A percentile compares a stretch with the other conserved stretches of the same genome.
These are phyloP conservation scores for Temnothorax longispinosus DNA, from an alignment of 1,140 invertebrate genomes.

Conservation along the genomic window DNA sequence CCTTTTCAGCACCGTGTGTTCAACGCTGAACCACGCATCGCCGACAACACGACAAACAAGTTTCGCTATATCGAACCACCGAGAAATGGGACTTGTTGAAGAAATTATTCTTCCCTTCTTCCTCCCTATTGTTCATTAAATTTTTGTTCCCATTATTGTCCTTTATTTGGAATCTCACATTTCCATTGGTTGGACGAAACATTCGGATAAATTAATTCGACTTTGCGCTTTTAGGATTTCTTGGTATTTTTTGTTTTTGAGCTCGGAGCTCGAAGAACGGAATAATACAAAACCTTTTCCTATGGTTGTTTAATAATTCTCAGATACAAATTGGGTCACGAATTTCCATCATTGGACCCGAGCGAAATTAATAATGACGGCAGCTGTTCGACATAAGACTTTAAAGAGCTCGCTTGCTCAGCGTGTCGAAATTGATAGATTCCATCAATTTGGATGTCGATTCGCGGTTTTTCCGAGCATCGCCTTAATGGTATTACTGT, in stretches of 20 bases:
- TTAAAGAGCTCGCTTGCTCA: slow-evolving; percentile 48
- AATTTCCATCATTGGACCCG: slow-evolving; percentile 49
- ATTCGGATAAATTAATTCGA: background rate
- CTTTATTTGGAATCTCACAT: background rate
- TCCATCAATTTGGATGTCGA: slow-evolving; percentile 48
- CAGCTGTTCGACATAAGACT: slow-evolving; percentile 49
- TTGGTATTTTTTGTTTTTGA: background rate
- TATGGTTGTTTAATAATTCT: slow-evolving; percentile 45
- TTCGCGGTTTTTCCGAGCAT: slow-evolving; percentile 45
- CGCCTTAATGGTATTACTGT: slow-evolving; percentile 17
- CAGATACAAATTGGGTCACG: slow-evolving; percentile 45
- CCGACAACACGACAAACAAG: background rate
- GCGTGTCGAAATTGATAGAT: slow-evolving; percentile 46
- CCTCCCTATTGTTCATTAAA: background rate
- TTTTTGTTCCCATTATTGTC: background rate
- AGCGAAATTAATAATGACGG: slow-evolving; percentile 56
- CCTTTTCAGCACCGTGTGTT: background rate
- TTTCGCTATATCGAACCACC: background rate
- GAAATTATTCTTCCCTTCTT: background rate
- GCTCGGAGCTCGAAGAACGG: background rate
- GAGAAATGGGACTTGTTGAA: background rate
- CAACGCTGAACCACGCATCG: background rate
- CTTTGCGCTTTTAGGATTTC: too few species aligned
- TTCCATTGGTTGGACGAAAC: background rate
- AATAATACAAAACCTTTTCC: slow-evolving; percentile 24